Conservation (phyloP, 2,113 vertebrate genomes). For the Paratilapia polleni region DNA sequence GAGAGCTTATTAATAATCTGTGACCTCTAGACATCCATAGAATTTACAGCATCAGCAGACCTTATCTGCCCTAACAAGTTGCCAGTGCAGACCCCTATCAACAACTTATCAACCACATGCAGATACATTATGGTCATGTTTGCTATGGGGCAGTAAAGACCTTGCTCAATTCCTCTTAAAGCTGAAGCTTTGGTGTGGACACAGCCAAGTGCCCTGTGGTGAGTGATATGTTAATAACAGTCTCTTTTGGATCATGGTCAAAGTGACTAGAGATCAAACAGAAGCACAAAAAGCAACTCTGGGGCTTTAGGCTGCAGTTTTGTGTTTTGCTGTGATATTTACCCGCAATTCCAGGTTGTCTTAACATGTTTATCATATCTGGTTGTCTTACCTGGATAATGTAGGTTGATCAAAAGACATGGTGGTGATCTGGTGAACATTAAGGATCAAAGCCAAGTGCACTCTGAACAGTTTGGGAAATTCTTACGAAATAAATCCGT, state of each 20-base stretch:
- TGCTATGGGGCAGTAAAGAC: conserved; percentile 40
- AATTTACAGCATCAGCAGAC: conserved; percentile 33
- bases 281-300: conserved; percentile 9
- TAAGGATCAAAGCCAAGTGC: neutral
- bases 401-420: neutral
- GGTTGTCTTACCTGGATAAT: neutral
- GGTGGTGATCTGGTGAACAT: neutral
- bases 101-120: conserved; percentile 57
- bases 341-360: neutral
- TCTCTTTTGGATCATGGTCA: conserved; percentile 47
- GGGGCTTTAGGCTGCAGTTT: neutral
- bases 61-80: conserved; percentile 49
- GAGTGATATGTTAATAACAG: conserved; percentile 62
- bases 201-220: conserved; percentile 34
- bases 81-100: conserved; percentile 53
- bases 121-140: conserved; percentile 34
- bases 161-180: conserved; percentile 39
- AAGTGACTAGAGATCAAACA: conserved; percentile 55
- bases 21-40: conserved; percentile 1
- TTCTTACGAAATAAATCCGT: neutral
- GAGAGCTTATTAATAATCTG: neutral
- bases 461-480: neutral
- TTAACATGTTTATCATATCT: neutral
- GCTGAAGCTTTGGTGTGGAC: conserved; percentile 30
- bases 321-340: conserved; percentile 12